phyloP scores from a whole-genome alignment of 2,888 invertebrate genomes.

The Tipula vernalis region DNA sequence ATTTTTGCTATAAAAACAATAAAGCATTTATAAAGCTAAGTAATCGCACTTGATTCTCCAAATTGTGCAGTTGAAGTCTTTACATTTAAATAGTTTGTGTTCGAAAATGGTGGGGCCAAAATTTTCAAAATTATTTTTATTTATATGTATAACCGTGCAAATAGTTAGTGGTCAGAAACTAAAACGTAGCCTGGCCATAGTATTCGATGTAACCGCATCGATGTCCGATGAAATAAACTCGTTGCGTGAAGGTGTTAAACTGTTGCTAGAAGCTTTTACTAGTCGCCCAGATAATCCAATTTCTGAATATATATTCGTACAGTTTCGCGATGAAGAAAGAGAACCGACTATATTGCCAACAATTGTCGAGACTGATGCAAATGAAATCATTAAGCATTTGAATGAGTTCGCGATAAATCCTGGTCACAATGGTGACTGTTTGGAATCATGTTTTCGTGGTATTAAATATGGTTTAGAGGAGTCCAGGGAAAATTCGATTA shows the following conservation, averaged over 20 bases:
- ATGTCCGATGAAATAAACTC: constrained; percentile 61
- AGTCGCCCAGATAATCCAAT: constrained; percentile 47
- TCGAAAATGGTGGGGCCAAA: background rate
- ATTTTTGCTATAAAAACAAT: no score
- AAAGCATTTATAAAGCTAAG: no score
- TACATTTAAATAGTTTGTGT: background rate
- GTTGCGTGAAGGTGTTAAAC: constrained; percentile 51
- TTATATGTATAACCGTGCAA: background rate
- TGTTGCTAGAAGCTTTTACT: constrained; percentile 52
- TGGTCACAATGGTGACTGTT: background rate
- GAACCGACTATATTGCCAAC: background rate
- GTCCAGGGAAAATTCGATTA: background rate
- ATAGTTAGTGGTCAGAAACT: constrained; percentile 15
- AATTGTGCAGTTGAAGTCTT: no score
- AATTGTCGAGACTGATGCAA: background rate
- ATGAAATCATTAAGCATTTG: background rate
- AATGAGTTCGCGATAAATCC: background rate
- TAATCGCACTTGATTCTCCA: no score
- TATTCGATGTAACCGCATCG: constrained; percentile 65
- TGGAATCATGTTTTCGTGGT: background rate
- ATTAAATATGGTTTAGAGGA: background rate
- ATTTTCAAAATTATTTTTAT: background rate
- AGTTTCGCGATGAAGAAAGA: constrained; percentile 47
- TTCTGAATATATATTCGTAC: constrained; percentile 60
- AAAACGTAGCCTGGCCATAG: constrained; percentile 49